Evolutionary conservation across 2,888 invertebrate species (phyloP).

Genomic region (Ormyrus rosae): DNA sequence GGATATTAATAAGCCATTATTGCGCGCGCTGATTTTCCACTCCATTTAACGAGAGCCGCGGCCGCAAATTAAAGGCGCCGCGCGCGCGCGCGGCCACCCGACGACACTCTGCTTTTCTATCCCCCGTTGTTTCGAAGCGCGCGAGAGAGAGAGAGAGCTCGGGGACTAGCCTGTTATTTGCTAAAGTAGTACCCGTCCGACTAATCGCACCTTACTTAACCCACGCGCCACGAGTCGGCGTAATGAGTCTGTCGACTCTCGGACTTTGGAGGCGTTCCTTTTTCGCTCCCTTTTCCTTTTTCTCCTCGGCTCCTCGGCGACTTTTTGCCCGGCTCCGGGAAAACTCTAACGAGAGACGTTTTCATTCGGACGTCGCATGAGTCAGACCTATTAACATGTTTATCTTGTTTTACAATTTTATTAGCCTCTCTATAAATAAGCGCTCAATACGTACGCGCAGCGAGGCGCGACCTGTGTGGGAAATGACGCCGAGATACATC

Average conservation of each 20-base stretch:
- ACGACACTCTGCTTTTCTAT: slow-evolving; percentile 7
- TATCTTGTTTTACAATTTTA: slow-evolving; percentile 45
- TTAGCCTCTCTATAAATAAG: slow-evolving; percentile 7
- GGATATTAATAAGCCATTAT: slow-evolving; percentile 52
- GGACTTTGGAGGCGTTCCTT: not conserved
- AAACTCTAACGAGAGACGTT: slow-evolving; percentile 23
- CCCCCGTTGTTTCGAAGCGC: not conserved
- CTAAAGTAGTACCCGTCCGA: slow-evolving; percentile 28
- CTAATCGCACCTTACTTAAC: slow-evolving; percentile 42
- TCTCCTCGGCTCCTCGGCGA: not conserved
- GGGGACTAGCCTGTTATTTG: slow-evolving; percentile 35
- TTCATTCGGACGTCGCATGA: not conserved
- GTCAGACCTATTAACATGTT: slow-evolving; percentile 26
- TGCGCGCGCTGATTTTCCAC: not conserved
- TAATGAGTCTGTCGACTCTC: slow-evolving; percentile 36
- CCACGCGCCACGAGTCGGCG: slow-evolving; percentile 16
- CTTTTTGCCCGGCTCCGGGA: not conserved
- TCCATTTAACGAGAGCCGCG: too few relatives aligned
- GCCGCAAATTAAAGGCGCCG: too few relatives aligned
- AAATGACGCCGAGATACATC: slow-evolving; percentile 28
- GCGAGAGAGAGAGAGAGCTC: too few relatives aligned
- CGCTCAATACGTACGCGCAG: not conserved
- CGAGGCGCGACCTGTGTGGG: slow-evolving; percentile 32
- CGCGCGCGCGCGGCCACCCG: slow-evolving; percentile 11
- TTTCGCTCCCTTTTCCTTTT: not conserved